Conservation (phyloP, 2,888 invertebrate genomes). For the Cancer borealis region DNA sequence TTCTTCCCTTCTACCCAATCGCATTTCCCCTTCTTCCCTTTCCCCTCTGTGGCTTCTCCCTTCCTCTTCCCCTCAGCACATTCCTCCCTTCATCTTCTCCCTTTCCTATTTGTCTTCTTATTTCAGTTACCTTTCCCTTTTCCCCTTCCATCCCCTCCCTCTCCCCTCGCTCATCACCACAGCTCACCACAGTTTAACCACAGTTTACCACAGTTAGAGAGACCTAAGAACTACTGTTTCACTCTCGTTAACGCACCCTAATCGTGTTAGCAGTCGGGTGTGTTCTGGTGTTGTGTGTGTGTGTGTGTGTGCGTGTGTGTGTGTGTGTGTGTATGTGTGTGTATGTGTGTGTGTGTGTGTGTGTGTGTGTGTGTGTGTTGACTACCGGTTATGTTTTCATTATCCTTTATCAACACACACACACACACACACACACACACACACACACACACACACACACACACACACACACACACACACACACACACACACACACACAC, state of each 20-base stretch:
- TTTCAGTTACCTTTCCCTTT: not conserved
- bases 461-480: constrained; percentile 22
- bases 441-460: constrained; percentile 1
- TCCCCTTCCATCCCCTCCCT: not conserved
- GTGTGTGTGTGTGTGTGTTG: not conserved
- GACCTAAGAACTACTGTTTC: not conserved
- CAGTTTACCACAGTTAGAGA: not conserved
- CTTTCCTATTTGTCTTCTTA: not conserved
- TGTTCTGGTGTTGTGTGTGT: not conserved
- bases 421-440: constrained; percentile 5
- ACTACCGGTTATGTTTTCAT: not conserved
- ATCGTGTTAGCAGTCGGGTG: not conserved
- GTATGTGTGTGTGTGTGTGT: not conserved
- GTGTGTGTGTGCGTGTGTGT: not conserved
- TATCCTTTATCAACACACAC: not conserved
- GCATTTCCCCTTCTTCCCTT: not conserved
- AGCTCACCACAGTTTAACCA: no score
- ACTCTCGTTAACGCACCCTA: not conserved
- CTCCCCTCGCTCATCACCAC: not conserved
- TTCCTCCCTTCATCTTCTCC: not conserved
- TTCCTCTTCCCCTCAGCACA: not conserved
- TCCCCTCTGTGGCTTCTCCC: not conserved
- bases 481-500: constrained; percentile 30
- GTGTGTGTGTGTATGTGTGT: not conserved
- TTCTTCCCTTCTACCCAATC: not conserved